Evolutionary conservation across 2,797 vertebrate genomes (phyloP).

Genomic region (Catamblyrhynchus diadema): DNA sequence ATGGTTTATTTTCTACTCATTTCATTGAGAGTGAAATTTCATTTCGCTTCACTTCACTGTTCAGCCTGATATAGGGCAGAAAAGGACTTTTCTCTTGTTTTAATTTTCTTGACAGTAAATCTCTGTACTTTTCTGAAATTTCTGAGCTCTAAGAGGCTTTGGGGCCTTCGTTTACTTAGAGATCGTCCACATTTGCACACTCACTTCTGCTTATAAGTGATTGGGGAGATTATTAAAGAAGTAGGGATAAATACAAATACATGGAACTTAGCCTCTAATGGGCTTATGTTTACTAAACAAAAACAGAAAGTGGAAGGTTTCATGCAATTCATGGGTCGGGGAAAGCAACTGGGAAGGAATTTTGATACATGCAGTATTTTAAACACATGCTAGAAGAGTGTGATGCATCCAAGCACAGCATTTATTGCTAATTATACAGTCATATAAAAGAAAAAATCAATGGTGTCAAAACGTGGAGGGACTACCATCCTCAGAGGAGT

Average conservation of each 20-base stretch:
- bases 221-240: not conserved
- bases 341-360: not conserved
- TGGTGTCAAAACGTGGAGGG: not conserved
- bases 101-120: not conserved
- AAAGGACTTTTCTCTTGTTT: not conserved
- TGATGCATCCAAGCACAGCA: not conserved
- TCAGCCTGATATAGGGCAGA: not conserved
- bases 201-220: not conserved
- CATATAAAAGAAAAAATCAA: not conserved
- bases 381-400: not conserved
- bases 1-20: not conserved
- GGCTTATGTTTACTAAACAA: not conserved
- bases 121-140: not conserved
- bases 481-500: not conserved
- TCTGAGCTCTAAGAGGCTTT: not conserved
- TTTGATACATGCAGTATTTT: not conserved
- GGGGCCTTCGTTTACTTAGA: not conserved
- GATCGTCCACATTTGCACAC: not conserved
- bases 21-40: not conserved
- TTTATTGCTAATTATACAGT: not conserved
- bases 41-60: not conserved
- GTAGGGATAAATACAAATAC: not conserved
- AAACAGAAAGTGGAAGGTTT: not conserved
- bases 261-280: not conserved
- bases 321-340: not conserved